Evolutionary conservation across 2,888 invertebrate genomes (phyloP), one percentile per base, ranked within the genome.

Genomic region (Drosophila aldrichi): DNA sequence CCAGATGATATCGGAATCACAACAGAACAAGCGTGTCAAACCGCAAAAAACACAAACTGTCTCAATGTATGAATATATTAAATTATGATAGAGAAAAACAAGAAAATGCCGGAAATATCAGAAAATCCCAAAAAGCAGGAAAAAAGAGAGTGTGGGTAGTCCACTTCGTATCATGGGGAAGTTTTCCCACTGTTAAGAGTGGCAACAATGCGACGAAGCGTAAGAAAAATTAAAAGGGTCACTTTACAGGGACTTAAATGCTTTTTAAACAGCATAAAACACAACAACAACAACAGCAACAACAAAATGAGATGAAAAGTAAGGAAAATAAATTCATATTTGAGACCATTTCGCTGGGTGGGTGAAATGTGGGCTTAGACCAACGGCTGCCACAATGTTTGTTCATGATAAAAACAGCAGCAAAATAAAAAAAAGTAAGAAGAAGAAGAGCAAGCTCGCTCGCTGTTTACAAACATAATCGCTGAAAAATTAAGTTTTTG

Each of bases 401-500:
- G 84, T 61, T 41, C 71, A 59, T 74, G 82, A 88, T 82, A 82
- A 82, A 56, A 56, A 4, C 41, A 18, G 9, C 8, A 41, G n/a
- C 9, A 41, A 43, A 43, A 41, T 10, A 41, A 10, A 3, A 41
- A 9, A 10, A 18, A 16, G 14, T 25, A 29, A 75, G 70, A 16
- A 22, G 22, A 3, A 1, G 25, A 7, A 29, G 40, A n/a, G 54
- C 5, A 0, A n/a, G 40, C 16, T 10, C n/a, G 25, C n/a, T 51
- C 58, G 73, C 67, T 91, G 90, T 91, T 91, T 91, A 91, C 81
- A 82, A 74, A 89, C 80, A 81, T 91, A 92, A 91, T 91, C 91
- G 88, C 84, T 84, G 83, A 90, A 90, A 91, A 91, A 91, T 91
- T 92, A 91, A 91, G 92, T 91, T 91, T 81, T 70, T 88, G 83